These are phyloP conservation scores for Stegodyphus mimosarum DNA, from an alignment of 1,140 invertebrate species.

Conservation along the genomic window DNA sequence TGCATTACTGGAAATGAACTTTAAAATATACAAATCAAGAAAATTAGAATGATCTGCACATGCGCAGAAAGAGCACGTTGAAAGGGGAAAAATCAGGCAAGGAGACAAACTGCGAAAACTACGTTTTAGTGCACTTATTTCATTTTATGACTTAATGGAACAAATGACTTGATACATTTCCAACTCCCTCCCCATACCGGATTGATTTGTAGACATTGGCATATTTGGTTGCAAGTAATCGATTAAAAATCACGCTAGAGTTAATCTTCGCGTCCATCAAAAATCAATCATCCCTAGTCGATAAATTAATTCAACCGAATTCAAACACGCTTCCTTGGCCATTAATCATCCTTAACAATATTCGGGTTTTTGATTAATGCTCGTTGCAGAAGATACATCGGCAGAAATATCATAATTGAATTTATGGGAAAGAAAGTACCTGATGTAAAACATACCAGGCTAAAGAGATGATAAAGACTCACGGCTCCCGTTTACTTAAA, in stretches of 20 bases:
- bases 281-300: slow-evolving; percentile 26
- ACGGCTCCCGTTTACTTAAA: no score
- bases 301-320: slow-evolving; percentile 32
- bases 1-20: no score
- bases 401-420: slow-evolving; percentile 33
- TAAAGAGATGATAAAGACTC: no score
- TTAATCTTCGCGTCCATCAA: slow-evolving; percentile 4
- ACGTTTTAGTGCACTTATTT: neutral
- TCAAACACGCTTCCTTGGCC: slow-evolving; percentile 6
- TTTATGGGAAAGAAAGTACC: slow-evolving; percentile 15
- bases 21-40: no score
- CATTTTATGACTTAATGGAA: neutral
- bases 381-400: slow-evolving; percentile 1
- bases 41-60: no score
- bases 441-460: neutral
- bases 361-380: slow-evolving; percentile 33
- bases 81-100: neutral
- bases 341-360: slow-evolving; percentile 46
- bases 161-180: neutral
- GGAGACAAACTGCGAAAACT: neutral
- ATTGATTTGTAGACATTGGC: neutral
- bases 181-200: neutral
- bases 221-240: neutral
- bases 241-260: slow-evolving; percentile 1
- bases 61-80: neutral